Evolutionary conservation across 2,113 vertebrate genomes (phyloP), one percentile per base, ranked within the genome.

Genomic region (Lepidothrix coronata): DNA sequence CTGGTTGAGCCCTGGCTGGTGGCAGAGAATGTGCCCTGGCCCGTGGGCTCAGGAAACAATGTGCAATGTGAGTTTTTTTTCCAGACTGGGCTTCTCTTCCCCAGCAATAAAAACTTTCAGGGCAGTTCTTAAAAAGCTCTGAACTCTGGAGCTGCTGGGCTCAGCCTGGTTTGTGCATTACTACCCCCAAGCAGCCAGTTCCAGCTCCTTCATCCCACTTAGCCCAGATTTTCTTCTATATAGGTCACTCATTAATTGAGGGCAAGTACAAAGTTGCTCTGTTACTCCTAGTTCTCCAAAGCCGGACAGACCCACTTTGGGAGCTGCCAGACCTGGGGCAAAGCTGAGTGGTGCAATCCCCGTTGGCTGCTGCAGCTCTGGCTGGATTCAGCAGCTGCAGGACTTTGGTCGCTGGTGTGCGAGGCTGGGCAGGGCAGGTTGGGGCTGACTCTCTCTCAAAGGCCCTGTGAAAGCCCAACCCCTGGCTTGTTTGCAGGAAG

Each of bases 181-280:
- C 51, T 48, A 71, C 76, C 89, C 68, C 48, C 49, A 27, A 89
- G 79, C 62, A 83, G 28, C 46, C 4, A 0, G 7, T 24, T 85
- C 74, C 12, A 35, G 72, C 31, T 96, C 88, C 90, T 91, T 83
- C 93, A 91, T 88, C 89, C 73, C 85, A 65, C 88, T 96, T 92
- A 96, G 93, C 93, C 88, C 91, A 95, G 91, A 96, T 93, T 94
- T 90, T 20, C 83, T 35, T 14, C 77, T 94, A 94, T 96, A 92
- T 93, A 92, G 85, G 88, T 96, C 93, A 72, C 76, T 78, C 6
- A 0, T 88, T 96, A 96, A 95, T 95, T 95, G 92, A 95, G 93
- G 83, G 66, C 80, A 54, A 75, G 91, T 48, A 91, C 70, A 72
- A 93, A 93, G 88, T 95, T 91, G 85, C 30, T 93, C 44, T 89